Percentiles rank a stretch among this genome's conserved stretches.
Evolutionary conservation across 2,797 vertebrate species (phyloP).

Genomic region (Chrosomus eos): DNA sequence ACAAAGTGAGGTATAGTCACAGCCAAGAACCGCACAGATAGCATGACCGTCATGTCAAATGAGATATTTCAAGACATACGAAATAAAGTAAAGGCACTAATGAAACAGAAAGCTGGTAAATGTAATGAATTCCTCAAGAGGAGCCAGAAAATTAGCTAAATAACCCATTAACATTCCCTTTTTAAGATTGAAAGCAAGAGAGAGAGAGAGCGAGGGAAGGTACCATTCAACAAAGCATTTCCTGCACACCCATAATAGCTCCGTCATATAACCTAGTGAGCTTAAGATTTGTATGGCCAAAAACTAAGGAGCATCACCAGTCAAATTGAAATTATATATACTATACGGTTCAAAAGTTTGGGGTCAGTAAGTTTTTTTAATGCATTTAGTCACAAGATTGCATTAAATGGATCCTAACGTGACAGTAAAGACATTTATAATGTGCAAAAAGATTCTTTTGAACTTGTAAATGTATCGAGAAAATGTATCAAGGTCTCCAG

Average conservation of each 20-base stretch:
- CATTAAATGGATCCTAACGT: neutral
- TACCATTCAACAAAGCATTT: slow-evolving; percentile 5
- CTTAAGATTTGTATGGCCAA: neutral
- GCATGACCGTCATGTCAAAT: neutral
- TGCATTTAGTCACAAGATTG: neutral
- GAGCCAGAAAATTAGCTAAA: slow-evolving; percentile 24
- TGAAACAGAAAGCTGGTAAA: neutral
- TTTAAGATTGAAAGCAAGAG: neutral
- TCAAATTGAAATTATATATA: neutral
- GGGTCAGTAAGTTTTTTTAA: neutral
- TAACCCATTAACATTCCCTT: slow-evolving; percentile 13
- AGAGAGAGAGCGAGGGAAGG: neutral
- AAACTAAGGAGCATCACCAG: neutral
- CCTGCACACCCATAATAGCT: neutral
- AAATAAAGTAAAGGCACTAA: neutral
- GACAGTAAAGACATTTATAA: neutral
- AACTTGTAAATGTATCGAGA: too few species aligned
- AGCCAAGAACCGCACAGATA: neutral
- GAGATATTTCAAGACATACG: neutral
- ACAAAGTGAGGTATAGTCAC: neutral
- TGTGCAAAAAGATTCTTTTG: neutral
- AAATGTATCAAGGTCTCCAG: neutral
- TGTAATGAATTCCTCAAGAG: slow-evolving; percentile 15
- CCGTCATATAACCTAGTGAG: neutral
- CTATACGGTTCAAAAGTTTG: neutral